phyloP scores from a whole-genome alignment of 1,140 invertebrate genomes.

The Drosophila kikkawai region DNA sequence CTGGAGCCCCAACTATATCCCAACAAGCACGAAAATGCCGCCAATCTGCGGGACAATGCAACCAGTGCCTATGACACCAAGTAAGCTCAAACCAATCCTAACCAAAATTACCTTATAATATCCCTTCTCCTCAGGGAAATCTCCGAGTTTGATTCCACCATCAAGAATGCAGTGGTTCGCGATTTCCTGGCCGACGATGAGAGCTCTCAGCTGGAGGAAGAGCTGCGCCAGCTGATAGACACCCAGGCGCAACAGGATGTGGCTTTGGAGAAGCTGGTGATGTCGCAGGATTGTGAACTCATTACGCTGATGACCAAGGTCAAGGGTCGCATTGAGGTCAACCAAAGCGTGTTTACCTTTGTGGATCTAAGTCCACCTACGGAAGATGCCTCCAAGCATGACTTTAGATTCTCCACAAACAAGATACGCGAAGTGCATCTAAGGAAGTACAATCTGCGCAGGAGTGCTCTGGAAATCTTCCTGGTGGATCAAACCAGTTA shows the following conservation, averaged over 20 bases:
- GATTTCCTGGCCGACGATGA: constrained; percentile 83
- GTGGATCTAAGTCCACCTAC: constrained; percentile 87
- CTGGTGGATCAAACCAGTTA: constrained; percentile 89
- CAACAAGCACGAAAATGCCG: constrained; percentile 87
- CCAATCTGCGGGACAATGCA: constrained; percentile 88
- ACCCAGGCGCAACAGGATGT: constrained; percentile 79
- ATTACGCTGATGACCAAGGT: constrained; percentile 88
- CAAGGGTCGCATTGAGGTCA: constrained; percentile 88
- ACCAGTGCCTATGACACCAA: constrained; percentile 79
- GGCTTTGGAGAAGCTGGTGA: constrained; percentile 86
- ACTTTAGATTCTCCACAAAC: constrained; percentile 86
- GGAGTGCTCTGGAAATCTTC: constrained; percentile 89
- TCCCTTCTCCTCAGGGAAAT: constrained; percentile 55
- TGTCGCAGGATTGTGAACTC: constrained; percentile 88
- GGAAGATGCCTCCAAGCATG: constrained; percentile 86
- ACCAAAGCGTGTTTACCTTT: constrained; percentile 88
- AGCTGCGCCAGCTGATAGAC: constrained; percentile 73
- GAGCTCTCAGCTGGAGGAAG: constrained; percentile 78
- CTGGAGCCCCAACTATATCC: constrained; percentile 87
- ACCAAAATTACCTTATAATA: neutral
- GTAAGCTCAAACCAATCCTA: constrained; percentile 36
- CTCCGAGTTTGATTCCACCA: constrained; percentile 81
- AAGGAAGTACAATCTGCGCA: constrained; percentile 88
- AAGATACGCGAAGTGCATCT: constrained; percentile 88
- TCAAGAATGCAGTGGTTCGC: constrained; percentile 79